Base-by-base conservation (phyloP, 2,888 invertebrate genomes). In the Epinotia demarniana region DNA sequence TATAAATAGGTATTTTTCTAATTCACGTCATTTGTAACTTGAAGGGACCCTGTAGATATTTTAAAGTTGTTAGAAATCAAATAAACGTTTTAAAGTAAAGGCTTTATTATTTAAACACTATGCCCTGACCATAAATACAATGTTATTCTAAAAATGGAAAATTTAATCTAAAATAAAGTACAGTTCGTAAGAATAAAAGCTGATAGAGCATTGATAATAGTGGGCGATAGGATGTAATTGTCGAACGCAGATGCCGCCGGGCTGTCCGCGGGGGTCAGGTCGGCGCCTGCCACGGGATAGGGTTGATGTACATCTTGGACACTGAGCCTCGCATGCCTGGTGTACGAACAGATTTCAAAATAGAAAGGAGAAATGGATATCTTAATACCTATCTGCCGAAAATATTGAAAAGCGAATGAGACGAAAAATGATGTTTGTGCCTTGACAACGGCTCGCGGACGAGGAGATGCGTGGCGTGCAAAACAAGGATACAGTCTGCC, bases 301-400 rank as follows among this genome's bases (percentile, higher is more conserved):
- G 96, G 85, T 96, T 96, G 75, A 96, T 91, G 81, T 95, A 96
- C 84, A 96, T 95, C 77, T 95, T 92, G 16, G 96, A 96, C 49
- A 95, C 93, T 0, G 96, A 95, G 46, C 95, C 95, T 70, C 95
- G 95, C 92, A 96, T 95, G 87, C 95, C 96, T 96, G 85, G 12
- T 87, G 86, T 69, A 70, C 72, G 16, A 23, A 64, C 68, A 55
- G 6, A 43, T 64, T 12, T 16, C 16, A 49, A 49, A 16, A 49
- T 11, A 3, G 16, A 27, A 27, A 27, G 23, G 23, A 27, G 23
- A 27, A 27, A 27, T 27, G 23, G 23, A 27, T n/a, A n/a, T n/a
- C n/a, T n/a, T n/a, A n/a, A n/a, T n/a, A n/a, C n/a, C n/a, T n/a
- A n/a, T n/a, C n/a, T n/a, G n/a, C 23, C 23, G 23, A 23, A 39